Conservation (phyloP, 2,888 invertebrate genomes). For the Heliothis peltigera region DNA sequence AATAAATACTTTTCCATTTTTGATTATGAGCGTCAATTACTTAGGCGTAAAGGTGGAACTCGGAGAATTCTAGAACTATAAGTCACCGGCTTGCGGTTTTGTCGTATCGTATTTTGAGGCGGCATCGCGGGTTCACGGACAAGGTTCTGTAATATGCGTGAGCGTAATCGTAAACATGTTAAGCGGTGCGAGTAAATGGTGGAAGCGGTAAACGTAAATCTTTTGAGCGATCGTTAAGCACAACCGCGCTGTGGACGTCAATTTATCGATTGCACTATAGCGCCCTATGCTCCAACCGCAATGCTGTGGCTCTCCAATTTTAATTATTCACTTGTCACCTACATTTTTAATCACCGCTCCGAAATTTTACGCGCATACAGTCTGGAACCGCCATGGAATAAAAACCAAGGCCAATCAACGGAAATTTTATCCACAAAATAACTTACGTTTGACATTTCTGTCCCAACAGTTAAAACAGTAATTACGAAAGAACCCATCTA, state of each 20-base stretch:
- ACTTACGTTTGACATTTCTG: conserved; percentile 86
- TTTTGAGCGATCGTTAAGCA: conserved; percentile 76
- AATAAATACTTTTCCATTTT: conserved; percentile 12
- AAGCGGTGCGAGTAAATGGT: conserved; percentile 77
- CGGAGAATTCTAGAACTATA: conserved; percentile 35
- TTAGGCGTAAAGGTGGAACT: conserved; percentile 25
- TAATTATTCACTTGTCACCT: conserved; percentile 71
- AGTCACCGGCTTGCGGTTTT: conserved; percentile 43
- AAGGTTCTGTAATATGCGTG: conserved; percentile 74
- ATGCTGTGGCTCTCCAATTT: conserved; percentile 68
- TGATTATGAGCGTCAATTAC: conserved; percentile 12
- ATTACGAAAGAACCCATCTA: conserved; percentile 87
- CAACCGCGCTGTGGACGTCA: conserved; percentile 78
- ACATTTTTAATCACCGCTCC: conserved; percentile 67
- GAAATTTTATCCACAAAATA: conserved; percentile 81
- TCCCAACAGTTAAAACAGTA: conserved; percentile 87
- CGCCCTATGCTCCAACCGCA: conserved; percentile 70
- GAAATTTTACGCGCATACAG: conserved; percentile 32
- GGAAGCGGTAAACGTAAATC: conserved; percentile 77
- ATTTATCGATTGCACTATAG: conserved; percentile 81
- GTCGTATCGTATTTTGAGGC: conserved; percentile 61
- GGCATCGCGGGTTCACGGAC: conserved; percentile 70
- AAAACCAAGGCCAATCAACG: conserved; percentile 65
- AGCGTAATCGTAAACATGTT: conserved; percentile 81
- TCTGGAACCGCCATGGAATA: conserved; percentile 28